Evolutionary conservation across 2,888 invertebrate genomes (phyloP), one percentile per base, ranked within the genome.

Genomic region (Podotricha telesiphe): DNA sequence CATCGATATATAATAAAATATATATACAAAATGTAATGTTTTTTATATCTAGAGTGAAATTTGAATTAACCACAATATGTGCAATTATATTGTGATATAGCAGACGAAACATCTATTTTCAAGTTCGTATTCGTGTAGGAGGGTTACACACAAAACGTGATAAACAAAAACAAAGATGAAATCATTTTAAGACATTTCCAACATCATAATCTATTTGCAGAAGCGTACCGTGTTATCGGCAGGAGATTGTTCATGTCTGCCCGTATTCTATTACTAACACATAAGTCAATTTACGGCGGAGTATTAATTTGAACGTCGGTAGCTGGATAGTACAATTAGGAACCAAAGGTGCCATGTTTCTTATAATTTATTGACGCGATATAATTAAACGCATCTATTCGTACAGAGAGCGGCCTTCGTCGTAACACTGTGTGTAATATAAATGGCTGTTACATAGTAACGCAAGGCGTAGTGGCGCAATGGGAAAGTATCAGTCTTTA

Each of bases 381-480:
- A 59, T 66, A 66, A 66, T 66, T 66, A 59, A 59, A 40, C 66
- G 50, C 66, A 59, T 40, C 50, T 34, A 40, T 37, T 48, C 58
- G 47, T 22, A 28, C 65, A n/a, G 53, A n/a, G 34, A n/a, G 28
- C 58, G 45, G 22, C n/a, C 28, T 28, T 7, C 45, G 1, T 59
- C 59, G 28, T 59, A 59, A 45, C 59, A 59, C 42, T 3, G 59
- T 45, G 22, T 59, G 8, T 42, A n/a, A n/a, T n/a, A n/a, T n/a
- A n/a, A 59, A n/a, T 59, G 22, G 58, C 42, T 20, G 22, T 45
- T 45, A 22, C n/a, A 59, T 17, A 28, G 20, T 59, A 42, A 45
- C 42, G 42, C n/a, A 10, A 42, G 20, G n/a, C n/a, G 6, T 59
- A 13, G 37, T 19, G 51, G 15, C 15, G 13, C 11, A 20, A 51